These are phyloP conservation scores for Trigoniulus corallinus DNA, from an alignment of 1,140 invertebrate species.

Conservation along the genomic window DNA sequence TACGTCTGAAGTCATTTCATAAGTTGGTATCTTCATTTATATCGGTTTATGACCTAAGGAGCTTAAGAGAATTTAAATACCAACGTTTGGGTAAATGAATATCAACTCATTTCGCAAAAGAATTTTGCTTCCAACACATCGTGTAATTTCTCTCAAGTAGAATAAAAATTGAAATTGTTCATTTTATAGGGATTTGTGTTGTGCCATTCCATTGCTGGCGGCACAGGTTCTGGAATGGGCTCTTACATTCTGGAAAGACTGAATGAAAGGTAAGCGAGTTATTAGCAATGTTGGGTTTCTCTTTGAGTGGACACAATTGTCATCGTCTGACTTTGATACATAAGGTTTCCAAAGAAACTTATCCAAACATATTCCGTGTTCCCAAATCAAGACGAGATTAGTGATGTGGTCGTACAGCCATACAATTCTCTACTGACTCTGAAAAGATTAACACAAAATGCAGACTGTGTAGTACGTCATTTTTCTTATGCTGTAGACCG, in stretches of 20 bases:
- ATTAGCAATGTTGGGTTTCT: background rate
- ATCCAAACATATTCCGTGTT: slow-evolving; percentile 99
- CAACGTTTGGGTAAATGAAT: no score
- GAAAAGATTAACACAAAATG: slow-evolving; percentile 83
- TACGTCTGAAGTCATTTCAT: slow-evolving; percentile 2
- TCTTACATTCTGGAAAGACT: slow-evolving; percentile 38
- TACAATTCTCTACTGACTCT: slow-evolving; percentile 95
- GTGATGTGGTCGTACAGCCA: slow-evolving; percentile 97
- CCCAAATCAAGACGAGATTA: slow-evolving; percentile 88
- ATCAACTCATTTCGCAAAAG: no score
- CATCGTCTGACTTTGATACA: slow-evolving; percentile 45
- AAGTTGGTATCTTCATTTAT: slow-evolving; percentile 2
- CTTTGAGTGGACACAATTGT: background rate
- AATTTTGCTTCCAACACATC: no score
- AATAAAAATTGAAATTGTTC: slow-evolving; percentile 5
- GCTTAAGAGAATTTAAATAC: no score
- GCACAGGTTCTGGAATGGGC: slow-evolving; percentile 82
- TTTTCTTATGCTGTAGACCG: no score
- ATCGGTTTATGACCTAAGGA: no score
- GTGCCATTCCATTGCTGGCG: slow-evolving; percentile 97
- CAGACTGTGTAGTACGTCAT: slow-evolving; percentile 90
- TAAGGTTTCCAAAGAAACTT: slow-evolving; percentile 93
- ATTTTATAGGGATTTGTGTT: slow-evolving; percentile 77
- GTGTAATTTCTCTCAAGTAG: no score
- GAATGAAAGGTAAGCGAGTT: slow-evolving; percentile 25